Percentiles rank a stretch among this genome's conserved stretches.
Conservation (phyloP, 2,797 vertebrate genomes). For the Erpetoichthys calabaricus region DNA sequence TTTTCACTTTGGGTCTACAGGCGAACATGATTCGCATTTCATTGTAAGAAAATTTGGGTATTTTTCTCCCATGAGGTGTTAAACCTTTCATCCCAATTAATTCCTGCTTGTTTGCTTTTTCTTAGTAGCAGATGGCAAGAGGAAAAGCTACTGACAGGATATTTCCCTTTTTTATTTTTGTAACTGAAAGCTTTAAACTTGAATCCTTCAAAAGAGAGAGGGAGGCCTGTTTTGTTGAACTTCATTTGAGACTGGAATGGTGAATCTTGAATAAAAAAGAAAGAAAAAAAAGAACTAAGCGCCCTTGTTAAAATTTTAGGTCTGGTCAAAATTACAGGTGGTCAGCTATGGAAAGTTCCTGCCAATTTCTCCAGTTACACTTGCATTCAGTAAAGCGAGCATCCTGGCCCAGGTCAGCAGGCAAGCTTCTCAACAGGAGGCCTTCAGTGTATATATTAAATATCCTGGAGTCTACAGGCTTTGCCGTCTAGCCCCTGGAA, state of each 20-base stretch:
- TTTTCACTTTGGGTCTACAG: too few species aligned
- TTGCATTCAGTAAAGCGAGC: slow-evolving; percentile 75
- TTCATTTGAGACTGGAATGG: slow-evolving; percentile 1
- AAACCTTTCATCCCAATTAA: too few species aligned
- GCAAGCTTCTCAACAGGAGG: slow-evolving; percentile 52
- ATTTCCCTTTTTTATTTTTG: too few species aligned
- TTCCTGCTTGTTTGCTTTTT: too few species aligned
- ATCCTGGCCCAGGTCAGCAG: slow-evolving; percentile 54
- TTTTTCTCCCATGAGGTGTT: too few species aligned
- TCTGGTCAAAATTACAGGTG: slow-evolving; percentile 62
- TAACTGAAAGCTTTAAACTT: too few species aligned
- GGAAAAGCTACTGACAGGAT: too few species aligned
- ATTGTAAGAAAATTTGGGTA: too few species aligned
- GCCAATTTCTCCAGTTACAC: slow-evolving; percentile 78
- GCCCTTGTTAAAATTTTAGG: slow-evolving; percentile 35
- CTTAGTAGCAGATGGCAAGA: too few species aligned
- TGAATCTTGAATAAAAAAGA: slow-evolving; percentile 15
- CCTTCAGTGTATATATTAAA: slow-evolving; percentile 42
- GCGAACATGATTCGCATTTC: too few species aligned
- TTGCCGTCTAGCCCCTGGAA: slow-evolving; percentile 33
- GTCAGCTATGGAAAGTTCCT: slow-evolving; percentile 60
- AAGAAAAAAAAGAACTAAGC: slow-evolving; percentile 36
- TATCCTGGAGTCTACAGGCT: slow-evolving; percentile 46
- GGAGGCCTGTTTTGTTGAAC: not conserved
- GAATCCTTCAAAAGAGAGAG: too few species aligned